Evolutionary conservation across 2,888 invertebrate genomes (phyloP), one percentile per base, ranked within the genome.

Genomic region (Tenthredo mesomela): DNA sequence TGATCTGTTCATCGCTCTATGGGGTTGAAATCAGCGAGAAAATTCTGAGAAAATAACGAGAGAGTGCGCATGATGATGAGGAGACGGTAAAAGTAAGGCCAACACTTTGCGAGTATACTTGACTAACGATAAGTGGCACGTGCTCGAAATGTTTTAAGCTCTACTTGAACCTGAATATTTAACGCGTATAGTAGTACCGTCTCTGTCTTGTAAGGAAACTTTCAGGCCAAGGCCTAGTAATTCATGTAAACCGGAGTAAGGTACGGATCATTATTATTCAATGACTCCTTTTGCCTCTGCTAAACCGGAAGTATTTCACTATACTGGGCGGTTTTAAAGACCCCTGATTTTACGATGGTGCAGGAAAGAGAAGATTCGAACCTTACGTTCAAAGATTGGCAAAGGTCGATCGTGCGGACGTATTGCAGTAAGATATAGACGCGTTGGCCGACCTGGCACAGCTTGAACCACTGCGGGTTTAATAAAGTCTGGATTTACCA

Each of bases 171-270:
- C 77, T 77, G 77, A 84, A 70, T 65, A 47, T 78, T 80, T 84
- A 61, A 70, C 61, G 65, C 47, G 40, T 43, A 33, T 33, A 18
- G n/a, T 6, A n/a, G 54, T 54, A 6, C n/a, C n/a, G n/a, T n/a
- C n/a, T 54, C 47, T 61, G 50, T 40, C 80, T 77, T 77, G 15
- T 47, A 33, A 29, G 33, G 80, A n/a, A 84, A 67, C 21, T 67
- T 80, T 47, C 21, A 58, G 67, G 84, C 80, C 84, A 84, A 84
- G 84, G 84, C 29, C 50, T 47, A 33, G 58, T 43, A 73, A 73
- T 73, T 73, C 43, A 73, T 21, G 73, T 25, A 4, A 21, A 73
- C 47, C 21, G 5, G 5, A 47, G 43, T 43, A 15, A 15, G n/a
- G 18, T 54, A 54, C 21, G 43, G 73, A 73, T 73, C 73, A 21